Evolutionary conservation across 2,888 invertebrate genomes (phyloP), one percentile per base, ranked within the genome.

Genomic region (Smittia sp.): DNA sequence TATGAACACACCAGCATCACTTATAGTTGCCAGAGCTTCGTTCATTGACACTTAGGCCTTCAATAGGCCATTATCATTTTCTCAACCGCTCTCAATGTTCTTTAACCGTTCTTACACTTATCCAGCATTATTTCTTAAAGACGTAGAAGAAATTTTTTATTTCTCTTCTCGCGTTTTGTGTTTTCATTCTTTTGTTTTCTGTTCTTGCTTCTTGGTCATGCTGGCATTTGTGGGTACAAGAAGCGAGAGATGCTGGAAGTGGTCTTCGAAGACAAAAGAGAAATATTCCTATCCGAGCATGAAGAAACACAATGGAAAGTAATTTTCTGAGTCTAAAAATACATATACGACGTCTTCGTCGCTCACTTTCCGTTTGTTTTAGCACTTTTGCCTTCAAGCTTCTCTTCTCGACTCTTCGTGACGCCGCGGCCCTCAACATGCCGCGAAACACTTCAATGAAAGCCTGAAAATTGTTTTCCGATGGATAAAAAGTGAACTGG

Each of bases 61-160:
- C 66, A 66, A 66, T 66, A 66, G 66, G 67, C 41, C 22, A 67
- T 67, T 67, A 67, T 67, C 67, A 65, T 65, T 41, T 67, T 67
- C 18, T 11, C 67, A 32, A 67, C 46, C 38, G 41, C 67, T 67
- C 67, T 67, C 65, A 13, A 32, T 15, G 25, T 27, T 65, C 65
- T 65, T 65, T 65, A 65, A 65, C 65, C 20, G 38, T 65, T 65
- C 65, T 65, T 65, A 32, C 65, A 20, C 38, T 38, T 32, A 25
- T 63, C 24, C 46, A 15, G 46, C 11, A 46, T 46, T 46, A 46
- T 46, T 7, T 46, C 46, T 46, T 46, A 46, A 46, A 46, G 46
- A 15, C 46, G 46, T 46, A 46, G 46, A 46, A 46, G 46, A 46
- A 6, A 13, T n/a, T 46, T 11, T 11, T 15, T 32, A 32, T 32